Evolutionary conservation across 1,140 invertebrate genomes (phyloP).

Genomic region (Oreohelix idahoensis): DNA sequence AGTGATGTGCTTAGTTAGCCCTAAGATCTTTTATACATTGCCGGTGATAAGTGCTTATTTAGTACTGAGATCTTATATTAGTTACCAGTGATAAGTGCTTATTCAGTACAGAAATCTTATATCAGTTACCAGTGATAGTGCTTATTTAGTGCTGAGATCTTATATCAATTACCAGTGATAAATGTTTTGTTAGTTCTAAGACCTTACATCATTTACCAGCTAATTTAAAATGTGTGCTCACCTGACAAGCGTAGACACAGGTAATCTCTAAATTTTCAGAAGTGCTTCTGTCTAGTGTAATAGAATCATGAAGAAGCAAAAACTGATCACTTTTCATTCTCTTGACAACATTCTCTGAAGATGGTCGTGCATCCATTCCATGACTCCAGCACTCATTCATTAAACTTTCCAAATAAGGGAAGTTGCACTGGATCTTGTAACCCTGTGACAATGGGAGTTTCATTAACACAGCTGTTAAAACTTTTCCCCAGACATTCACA

Average conservation of each 20-base stretch:
- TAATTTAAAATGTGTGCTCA: slow-evolving; percentile 2
- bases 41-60: too few species aligned
- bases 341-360: slow-evolving; percentile 9
- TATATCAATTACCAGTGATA: too few species aligned
- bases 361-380: neutral
- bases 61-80: too few species aligned
- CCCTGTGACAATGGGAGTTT: neutral
- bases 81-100: too few species aligned
- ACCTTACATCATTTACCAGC: too few species aligned
- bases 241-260: slow-evolving; percentile 38
- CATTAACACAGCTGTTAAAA: neutral
- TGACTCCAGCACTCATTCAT: slow-evolving; percentile 34
- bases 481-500: too few species aligned
- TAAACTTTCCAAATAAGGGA: slow-evolving; percentile 34
- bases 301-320: slow-evolving; percentile 26
- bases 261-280: neutral
- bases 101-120: too few species aligned
- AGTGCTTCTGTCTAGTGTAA: neutral
- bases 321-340: slow-evolving; percentile 30
- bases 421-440: slow-evolving; percentile 26
- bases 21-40: too few species aligned
- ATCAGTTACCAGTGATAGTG: too few species aligned
- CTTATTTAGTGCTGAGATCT: too few species aligned
- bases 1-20: too few species aligned
- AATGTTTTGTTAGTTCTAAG: too few species aligned